These are phyloP conservation scores for Daktulosphaira vitifoliae DNA, from an alignment of 1,140 invertebrate species.

Conservation along the genomic window DNA sequence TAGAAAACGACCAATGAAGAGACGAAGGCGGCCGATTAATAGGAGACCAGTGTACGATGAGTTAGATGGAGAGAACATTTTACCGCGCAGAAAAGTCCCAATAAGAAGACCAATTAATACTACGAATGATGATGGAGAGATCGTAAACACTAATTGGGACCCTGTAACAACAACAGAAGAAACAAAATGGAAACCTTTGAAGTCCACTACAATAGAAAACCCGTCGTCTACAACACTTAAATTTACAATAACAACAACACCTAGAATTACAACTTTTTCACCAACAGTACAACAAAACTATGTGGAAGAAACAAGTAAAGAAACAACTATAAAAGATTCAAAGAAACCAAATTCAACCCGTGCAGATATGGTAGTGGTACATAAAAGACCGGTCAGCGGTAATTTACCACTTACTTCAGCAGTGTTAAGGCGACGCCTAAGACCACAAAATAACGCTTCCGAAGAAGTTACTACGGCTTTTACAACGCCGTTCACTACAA, in stretches of 20 bases:
- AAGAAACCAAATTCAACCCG: constrained; percentile 27
- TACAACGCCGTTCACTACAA: not conserved
- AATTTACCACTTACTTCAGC: constrained; percentile 38
- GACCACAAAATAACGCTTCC: constrained; percentile 32
- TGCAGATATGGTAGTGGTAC: constrained; percentile 13
- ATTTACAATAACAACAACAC: not conserved
- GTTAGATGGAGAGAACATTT: constrained; percentile 18
- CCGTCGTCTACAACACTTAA: not conserved
- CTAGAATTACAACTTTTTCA: not conserved
- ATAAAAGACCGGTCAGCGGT: constrained; percentile 29
- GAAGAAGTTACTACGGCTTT: constrained; percentile 11
- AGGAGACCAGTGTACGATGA: constrained; percentile 20
- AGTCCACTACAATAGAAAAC: not conserved
- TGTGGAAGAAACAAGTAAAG: no score
- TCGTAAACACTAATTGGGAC: not conserved
- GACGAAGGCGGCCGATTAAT: constrained; percentile 42
- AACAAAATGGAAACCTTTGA: constrained; percentile 14
- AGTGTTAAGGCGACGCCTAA: constrained; percentile 36
- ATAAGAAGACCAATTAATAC: not conserved
- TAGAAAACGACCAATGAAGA: constrained; percentile 43
- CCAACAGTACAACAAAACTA: not conserved
- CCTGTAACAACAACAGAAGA: constrained; percentile 19
- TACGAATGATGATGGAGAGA: not conserved
- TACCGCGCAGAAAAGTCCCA: constrained; percentile 27
- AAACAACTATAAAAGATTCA: not conserved